Evolutionary conservation across 1,140 invertebrate genomes (phyloP).

Genomic region (Lepidostoma basale): DNA sequence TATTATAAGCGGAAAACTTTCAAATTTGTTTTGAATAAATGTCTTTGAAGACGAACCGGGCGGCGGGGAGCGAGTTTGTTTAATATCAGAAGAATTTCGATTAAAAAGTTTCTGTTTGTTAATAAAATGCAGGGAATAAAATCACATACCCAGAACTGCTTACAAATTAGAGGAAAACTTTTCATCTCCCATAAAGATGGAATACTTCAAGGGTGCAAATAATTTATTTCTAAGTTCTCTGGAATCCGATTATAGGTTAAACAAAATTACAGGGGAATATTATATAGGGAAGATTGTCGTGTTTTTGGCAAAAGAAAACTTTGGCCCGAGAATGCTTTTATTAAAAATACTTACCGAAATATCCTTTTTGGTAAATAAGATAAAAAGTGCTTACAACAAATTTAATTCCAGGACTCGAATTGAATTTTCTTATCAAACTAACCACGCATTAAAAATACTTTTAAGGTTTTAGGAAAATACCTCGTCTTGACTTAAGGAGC

Average conservation of each 20-base stretch:
- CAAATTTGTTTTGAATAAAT: too few relatives aligned
- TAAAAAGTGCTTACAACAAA: too few relatives aligned
- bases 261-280: constrained; percentile 1
- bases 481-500: too few relatives aligned
- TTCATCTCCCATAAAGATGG: not conserved
- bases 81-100: not conserved
- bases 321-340: not conserved
- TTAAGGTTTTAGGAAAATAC: too few relatives aligned
- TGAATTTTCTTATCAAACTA: too few relatives aligned
- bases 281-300: too few relatives aligned
- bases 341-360: not conserved
- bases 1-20: too few relatives aligned
- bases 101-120: constrained; percentile 3
- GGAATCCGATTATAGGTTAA: constrained; percentile 4
- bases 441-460: too few relatives aligned
- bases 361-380: too few relatives aligned
- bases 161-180: not conserved
- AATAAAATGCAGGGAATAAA: constrained; percentile 16
- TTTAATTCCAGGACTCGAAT: too few relatives aligned
- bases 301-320: not conserved
- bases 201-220: not conserved
- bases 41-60: too few relatives aligned
- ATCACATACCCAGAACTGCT: constrained; percentile 7
- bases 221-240: not conserved
- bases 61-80: not conserved